Percentiles rank a stretch among this genome's conserved stretches.
These are phyloP conservation scores for Siniperca undulata DNA, from an alignment of 2,797 vertebrate genomes.

Conservation along the genomic window DNA sequence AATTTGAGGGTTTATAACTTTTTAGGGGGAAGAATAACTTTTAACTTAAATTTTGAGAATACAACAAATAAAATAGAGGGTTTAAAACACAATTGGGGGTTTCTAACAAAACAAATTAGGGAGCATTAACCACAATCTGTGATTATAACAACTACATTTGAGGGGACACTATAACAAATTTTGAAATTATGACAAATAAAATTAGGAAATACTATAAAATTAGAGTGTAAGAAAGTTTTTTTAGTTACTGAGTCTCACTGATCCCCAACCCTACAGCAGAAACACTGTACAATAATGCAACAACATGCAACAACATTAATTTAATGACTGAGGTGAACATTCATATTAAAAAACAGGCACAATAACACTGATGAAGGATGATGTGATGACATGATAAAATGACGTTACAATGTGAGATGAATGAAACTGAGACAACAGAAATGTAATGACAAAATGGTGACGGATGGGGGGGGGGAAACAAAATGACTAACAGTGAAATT, in stretches of 20 bases:
- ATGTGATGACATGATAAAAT: constrained; percentile 26
- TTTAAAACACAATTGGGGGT: not conserved
- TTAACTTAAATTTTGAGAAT: too few species aligned
- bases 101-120: too few species aligned
- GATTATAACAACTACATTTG: not conserved
- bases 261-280: constrained; percentile 19
- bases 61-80: not conserved
- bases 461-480: not conserved
- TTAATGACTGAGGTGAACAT: constrained; percentile 13
- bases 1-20: not conserved
- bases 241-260: constrained; percentile 2
- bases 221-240: not conserved
- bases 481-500: constrained; percentile 1
- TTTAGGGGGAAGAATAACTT: not conserved
- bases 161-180: not conserved
- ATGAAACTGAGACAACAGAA: constrained; percentile 10
- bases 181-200: not conserved
- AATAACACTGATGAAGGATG: constrained; percentile 26
- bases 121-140: not conserved
- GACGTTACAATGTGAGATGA: constrained; percentile 43
- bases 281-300: constrained; percentile 3
- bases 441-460: constrained; percentile 32
- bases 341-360: too few species aligned
- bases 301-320: constrained; percentile 55
- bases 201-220: not conserved